Conservation (phyloP, 2,888 invertebrate species). For the Lamellibrachia columna region DNA sequence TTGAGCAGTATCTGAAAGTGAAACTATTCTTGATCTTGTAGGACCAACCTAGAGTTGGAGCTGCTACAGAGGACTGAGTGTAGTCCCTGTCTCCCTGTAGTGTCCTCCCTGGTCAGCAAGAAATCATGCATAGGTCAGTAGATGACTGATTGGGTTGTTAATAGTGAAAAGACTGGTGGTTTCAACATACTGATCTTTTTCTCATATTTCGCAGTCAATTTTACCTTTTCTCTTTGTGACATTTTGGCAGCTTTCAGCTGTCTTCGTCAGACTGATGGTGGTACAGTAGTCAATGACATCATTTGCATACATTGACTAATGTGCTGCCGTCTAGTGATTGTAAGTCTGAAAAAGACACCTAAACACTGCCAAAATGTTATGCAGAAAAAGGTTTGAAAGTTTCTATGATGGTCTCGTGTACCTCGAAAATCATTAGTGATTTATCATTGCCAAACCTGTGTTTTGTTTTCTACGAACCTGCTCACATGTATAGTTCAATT, state of each 20-base stretch:
- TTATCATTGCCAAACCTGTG: neutral
- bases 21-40: conserved; percentile 67
- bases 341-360: too few species aligned
- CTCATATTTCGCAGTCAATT: neutral
- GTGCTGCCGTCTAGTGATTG: too few species aligned
- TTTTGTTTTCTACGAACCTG: neutral
- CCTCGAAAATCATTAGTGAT: too few species aligned
- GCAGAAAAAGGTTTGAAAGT: too few species aligned
- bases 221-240: too few species aligned
- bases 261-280: too few species aligned
- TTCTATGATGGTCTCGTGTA: too few species aligned
- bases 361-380: too few species aligned
- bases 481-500: too few species aligned
- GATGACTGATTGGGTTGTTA: neutral
- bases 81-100: conserved; percentile 22
- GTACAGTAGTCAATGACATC: neutral
- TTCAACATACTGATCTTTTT: neutral
- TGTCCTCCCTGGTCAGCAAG: conserved; percentile 23
- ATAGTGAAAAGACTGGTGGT: too few species aligned
- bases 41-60: conserved; percentile 93
- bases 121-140: conserved; percentile 38
- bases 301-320: too few species aligned
- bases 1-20: neutral
- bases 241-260: too few species aligned
- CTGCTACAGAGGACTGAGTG: conserved; percentile 74